phyloP scores from a whole-genome alignment of 2,888 invertebrate genomes.

The Rutpela maculata region DNA sequence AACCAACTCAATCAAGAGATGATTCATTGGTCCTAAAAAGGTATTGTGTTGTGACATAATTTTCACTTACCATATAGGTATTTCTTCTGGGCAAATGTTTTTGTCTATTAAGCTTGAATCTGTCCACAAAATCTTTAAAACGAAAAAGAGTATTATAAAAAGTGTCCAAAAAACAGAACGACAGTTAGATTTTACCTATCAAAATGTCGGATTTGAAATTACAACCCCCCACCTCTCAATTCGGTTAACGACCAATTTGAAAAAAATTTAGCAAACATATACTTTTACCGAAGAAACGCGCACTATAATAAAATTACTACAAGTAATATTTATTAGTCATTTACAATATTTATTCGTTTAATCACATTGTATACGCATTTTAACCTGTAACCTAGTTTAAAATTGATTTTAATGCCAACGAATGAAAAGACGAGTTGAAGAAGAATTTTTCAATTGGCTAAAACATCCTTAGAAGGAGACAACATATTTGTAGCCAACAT shows the following conservation, averaged over 20 bases:
- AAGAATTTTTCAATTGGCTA: slow-evolving; percentile 2
- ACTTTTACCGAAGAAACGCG: background rate
- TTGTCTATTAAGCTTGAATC: background rate
- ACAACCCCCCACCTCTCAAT: slow-evolving; percentile 35
- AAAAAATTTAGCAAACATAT: slow-evolving; percentile 7
- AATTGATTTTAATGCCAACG: slow-evolving; percentile 32
- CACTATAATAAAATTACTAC: background rate
- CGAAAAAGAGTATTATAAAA: slow-evolving; percentile 18
- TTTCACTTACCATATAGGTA: slow-evolving; percentile 10
- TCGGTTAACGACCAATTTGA: slow-evolving; percentile 29
- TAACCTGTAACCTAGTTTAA: slow-evolving; percentile 37
- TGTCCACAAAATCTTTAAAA: slow-evolving; percentile 25
- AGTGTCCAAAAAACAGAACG: slow-evolving; percentile 21
- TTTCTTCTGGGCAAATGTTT: background rate
- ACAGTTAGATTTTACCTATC: slow-evolving; percentile 38
- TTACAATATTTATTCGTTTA: background rate
- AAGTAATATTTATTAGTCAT: background rate
- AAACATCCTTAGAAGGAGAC: background rate
- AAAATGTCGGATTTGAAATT: slow-evolving; percentile 43
- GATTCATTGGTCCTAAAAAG: slow-evolving; percentile 15
- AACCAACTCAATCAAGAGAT: slow-evolving; percentile 6
- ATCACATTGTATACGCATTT: background rate
- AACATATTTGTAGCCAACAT: background rate
- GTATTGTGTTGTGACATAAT: background rate
- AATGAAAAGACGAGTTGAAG: slow-evolving; percentile 10